Base-by-base conservation (phyloP, 2,888 invertebrate species). In the Torymus aiolomorphi region DNA sequence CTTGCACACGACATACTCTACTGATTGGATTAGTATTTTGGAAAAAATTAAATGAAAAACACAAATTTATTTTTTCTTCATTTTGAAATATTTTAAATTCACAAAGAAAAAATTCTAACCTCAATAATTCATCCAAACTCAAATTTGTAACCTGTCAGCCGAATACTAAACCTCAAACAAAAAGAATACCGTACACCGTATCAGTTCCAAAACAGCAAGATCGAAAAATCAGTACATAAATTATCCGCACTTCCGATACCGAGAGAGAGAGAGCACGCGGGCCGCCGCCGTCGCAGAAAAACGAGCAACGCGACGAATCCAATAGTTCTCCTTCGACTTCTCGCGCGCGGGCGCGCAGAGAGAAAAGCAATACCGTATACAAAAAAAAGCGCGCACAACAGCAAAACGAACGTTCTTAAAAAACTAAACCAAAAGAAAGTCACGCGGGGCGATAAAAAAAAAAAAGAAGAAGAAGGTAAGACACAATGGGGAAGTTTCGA, bases 401-500 rank as follows among this genome's bases (percentile, higher is more conserved):
- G 24, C 11, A 63, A 63, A 63, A 42, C 31, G 42, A 63, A 42
- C 31, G 8, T 18, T 18, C 2, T 51, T 16, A n/a, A 54, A 49
- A 62, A n/a, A 63, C 51, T 24, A 42, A 54, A 52, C 11, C 13
- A 59, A 31, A 10, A 57, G 31, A 57, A 56, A 66, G 65, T 65
- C 20, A 49, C 61, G 59, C 16, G 61, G 49, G 52, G 59, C 67
- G 14, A 18, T 54, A 11, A 49, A 63, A 42, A 59, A 75, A 31
- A 31, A 31, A 24, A 24, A 24, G 24, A 24, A 31, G 31, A 31
- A 31, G 31, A 31, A 63, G 73, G 70, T 76, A 81, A 73, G 81
- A 76, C 79, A 81, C 79, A 81, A 81, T 81, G 81, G 81, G 81
- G 81, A 79, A 81, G 79, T 75, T 82, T 80, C 82, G 82, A 82